phyloP scores from a whole-genome alignment of 2,797 vertebrate genomes.

The Etheostoma perlongum region DNA sequence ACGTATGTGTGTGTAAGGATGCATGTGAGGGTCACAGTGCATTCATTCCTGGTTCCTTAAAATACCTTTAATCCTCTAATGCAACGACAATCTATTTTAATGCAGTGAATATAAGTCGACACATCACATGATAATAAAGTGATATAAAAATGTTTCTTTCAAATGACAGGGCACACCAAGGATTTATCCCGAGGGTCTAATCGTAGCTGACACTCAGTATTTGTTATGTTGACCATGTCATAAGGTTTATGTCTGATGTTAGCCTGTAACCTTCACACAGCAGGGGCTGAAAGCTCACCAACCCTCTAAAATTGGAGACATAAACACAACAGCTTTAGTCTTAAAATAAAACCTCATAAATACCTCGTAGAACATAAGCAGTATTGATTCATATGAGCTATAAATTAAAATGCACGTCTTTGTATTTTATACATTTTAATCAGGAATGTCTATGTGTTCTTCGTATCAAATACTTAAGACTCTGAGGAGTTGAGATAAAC shows the following conservation, averaged over 20 bases:
- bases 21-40: constrained; percentile 23
- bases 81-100: constrained; percentile 75
- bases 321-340: constrained; percentile 16
- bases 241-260: constrained; percentile 46
- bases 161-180: constrained; percentile 51
- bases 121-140: constrained; percentile 72
- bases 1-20: constrained; percentile 34
- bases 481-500: constrained; percentile 59
- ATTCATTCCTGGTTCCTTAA: constrained; percentile 65
- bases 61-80: constrained; percentile 74
- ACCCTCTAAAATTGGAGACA: constrained; percentile 26
- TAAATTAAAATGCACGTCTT: constrained; percentile 22
- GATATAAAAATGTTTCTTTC: constrained; percentile 68
- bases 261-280: constrained; percentile 48
- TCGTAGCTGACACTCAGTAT: constrained; percentile 47
- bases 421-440: constrained; percentile 30
- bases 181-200: constrained; percentile 57
- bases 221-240: constrained; percentile 60
- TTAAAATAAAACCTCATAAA: constrained; percentile 20
- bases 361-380: not conserved
- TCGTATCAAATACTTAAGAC: constrained; percentile 42
- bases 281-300: constrained; percentile 28
- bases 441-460: constrained; percentile 37
- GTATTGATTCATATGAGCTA: not conserved
- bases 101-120: constrained; percentile 66